Percentiles rank a stretch among this genome's conserved stretches.
These are phyloP conservation scores for Zaprionus tsacasi DNA, from an alignment of 1,140 invertebrate genomes.

Conservation along the genomic window DNA sequence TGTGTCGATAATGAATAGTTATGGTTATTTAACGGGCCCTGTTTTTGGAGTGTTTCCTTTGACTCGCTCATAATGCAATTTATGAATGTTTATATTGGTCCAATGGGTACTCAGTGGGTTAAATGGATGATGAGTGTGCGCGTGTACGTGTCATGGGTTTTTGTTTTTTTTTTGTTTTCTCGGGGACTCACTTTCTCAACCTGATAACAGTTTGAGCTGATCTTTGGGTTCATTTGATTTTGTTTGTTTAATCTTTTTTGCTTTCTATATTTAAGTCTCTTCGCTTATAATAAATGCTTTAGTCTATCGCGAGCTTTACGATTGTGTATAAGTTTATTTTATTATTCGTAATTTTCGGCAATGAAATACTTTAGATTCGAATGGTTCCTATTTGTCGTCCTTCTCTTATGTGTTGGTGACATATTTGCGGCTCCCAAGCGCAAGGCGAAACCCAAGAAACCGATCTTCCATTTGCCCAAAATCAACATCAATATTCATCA, in stretches of 20 bases:
- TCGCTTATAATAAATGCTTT: background rate
- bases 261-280: slow-evolving; percentile 36
- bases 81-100: slow-evolving; percentile 70
- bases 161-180: slow-evolving; percentile 14
- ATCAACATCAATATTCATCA: slow-evolving; percentile 68
- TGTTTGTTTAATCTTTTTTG: background rate
- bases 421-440: slow-evolving; percentile 48
- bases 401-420: slow-evolving; percentile 35
- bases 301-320: slow-evolving; percentile 3
- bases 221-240: slow-evolving; percentile 24
- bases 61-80: slow-evolving; percentile 75
- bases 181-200: slow-evolving; percentile 53
- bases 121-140: slow-evolving; percentile 25
- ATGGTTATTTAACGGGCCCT: slow-evolving; percentile 58
- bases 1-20: slow-evolving; percentile 83
- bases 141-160: slow-evolving; percentile 9
- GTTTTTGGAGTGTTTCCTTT: slow-evolving; percentile 47
- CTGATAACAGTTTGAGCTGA: slow-evolving; percentile 34
- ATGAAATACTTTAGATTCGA: slow-evolving; percentile 63
- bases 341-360: background rate
- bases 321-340: background rate
- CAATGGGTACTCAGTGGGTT: slow-evolving; percentile 58
- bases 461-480: slow-evolving; percentile 48
- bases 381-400: slow-evolving; percentile 42
- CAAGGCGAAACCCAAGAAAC: slow-evolving; percentile 25